Evolutionary conservation across 2,888 invertebrate species (phyloP).

Genomic region (Euzetes globulus): DNA sequence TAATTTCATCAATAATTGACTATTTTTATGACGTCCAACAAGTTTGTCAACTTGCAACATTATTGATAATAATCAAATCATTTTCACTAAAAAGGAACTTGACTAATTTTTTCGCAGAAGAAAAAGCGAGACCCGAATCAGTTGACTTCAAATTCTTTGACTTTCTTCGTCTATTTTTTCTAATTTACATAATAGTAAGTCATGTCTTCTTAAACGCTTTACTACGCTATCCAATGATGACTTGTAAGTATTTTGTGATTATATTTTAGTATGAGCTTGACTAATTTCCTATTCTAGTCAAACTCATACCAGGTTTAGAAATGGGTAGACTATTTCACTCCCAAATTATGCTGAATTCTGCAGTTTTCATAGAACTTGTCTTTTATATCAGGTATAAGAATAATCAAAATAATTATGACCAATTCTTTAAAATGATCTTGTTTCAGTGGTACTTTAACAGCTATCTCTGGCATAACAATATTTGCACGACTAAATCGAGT

Average conservation of each 20-base stretch:
- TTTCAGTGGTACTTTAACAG: neutral
- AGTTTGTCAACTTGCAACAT: neutral
- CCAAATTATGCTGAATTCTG: neutral
- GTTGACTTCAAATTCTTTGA: neutral
- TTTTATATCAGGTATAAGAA: neutral
- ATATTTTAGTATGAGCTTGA: neutral
- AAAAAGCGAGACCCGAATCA: neutral
- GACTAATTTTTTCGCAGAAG: neutral
- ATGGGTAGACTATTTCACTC: neutral
- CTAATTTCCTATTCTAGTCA: neutral
- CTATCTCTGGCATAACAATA: neutral
- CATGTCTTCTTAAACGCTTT: neutral
- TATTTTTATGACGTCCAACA: neutral
- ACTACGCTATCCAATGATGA: neutral
- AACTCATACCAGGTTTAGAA: neutral
- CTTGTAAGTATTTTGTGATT: neutral
- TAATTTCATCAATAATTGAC: neutral
- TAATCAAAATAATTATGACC: too few species aligned
- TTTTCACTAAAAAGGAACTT: neutral
- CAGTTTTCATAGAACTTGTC: neutral
- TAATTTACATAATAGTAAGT: neutral
- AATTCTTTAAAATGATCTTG: neutral
- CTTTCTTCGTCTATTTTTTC: neutral
- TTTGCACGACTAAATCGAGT: neutral
- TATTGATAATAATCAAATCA: neutral